Base-by-base conservation (phyloP, 53 echinoderm and acorn worm species). In the Stichopus horrens region DNA sequence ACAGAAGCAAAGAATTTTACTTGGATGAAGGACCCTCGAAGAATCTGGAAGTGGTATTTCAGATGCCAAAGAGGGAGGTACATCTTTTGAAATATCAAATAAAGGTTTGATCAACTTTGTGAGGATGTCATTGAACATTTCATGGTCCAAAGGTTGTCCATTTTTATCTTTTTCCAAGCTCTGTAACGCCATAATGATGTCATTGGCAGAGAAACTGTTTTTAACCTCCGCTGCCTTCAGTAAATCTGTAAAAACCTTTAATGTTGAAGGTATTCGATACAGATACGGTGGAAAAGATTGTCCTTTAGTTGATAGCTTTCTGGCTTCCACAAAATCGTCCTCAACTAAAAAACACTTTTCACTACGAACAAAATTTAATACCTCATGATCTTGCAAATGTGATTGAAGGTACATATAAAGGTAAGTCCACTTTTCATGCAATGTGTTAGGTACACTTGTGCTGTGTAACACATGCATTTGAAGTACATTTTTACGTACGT, bases 261-360 rank as follows among this genome's bases (percentile, higher is more conserved):
- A 77, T 11, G 23, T 11, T 7, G 5, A 52, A 18, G 77, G 77
- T 53, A 52, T 53, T 52, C 18, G 77, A 52, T 53, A 53, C 52
- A 77, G 77, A 77, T 77, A 77, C 0, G 77, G 77, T 53, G 77
- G 77, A 23, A 77, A 77, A 0, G 77, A 52, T 8, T 77, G 37
- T 7, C 77, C 54, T 7, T 53, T 14, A 18, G 5, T 13, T 18
- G 77, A 52, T 18, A 77, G 77, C 5, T 54, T 52, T 54, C 52
- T 52, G 7, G 77, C 54, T 37, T 77, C 77, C 54, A 53, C 5
- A 16, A 77, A 77, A 14, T 23, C 77, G 11, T 77, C 7, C 6
- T 77, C 52, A 5, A 77, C 11, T 8, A 52, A 52, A 23, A 77
- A 77, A 52, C 52, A 21, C 1, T 9, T 7, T 7, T 77, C 77